Evolutionary conservation across 2,113 vertebrate genomes (phyloP).

Genomic region (Prionailurus viverrinus): DNA sequence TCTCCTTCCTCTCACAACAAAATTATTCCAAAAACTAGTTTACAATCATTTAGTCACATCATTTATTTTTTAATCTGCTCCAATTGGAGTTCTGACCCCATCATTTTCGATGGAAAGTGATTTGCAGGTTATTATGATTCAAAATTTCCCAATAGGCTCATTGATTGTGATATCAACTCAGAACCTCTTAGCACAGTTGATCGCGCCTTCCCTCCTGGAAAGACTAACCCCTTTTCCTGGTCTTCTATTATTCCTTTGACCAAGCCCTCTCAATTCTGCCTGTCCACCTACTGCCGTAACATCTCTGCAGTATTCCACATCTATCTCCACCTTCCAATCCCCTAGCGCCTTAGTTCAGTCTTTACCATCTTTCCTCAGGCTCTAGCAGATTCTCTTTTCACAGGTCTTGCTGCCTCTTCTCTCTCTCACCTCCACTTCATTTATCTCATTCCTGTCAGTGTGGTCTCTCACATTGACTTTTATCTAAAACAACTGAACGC

Average conservation of each 20-base stretch:
- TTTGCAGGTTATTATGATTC: constrained; percentile 18
- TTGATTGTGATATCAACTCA: not conserved
- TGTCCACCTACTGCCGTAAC: not conserved
- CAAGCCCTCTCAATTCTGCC: not conserved
- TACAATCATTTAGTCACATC: not conserved
- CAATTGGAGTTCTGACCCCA: not conserved
- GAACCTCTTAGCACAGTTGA: not conserved
- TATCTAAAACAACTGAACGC: not conserved
- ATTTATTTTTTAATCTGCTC: not conserved
- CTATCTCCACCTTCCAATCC: rapidly evolving
- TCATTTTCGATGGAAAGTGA: not conserved
- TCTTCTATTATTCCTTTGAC: not conserved
- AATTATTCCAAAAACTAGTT: not conserved
- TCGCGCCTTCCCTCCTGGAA: not conserved
- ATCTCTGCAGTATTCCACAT: not conserved
- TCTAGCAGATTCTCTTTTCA: not conserved
- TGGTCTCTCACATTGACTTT: not conserved
- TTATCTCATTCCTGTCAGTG: not conserved
- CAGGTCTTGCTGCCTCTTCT: not conserved
- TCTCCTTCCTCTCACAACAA: not conserved
- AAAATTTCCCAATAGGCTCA: not conserved
- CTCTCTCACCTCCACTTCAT: not conserved
- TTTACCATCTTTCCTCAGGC: not conserved
- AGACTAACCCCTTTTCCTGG: not conserved
- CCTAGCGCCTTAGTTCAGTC: not conserved